Evolutionary conservation across 2,113 vertebrate genomes (phyloP).

Genomic region (Phaetusa simplex): DNA sequence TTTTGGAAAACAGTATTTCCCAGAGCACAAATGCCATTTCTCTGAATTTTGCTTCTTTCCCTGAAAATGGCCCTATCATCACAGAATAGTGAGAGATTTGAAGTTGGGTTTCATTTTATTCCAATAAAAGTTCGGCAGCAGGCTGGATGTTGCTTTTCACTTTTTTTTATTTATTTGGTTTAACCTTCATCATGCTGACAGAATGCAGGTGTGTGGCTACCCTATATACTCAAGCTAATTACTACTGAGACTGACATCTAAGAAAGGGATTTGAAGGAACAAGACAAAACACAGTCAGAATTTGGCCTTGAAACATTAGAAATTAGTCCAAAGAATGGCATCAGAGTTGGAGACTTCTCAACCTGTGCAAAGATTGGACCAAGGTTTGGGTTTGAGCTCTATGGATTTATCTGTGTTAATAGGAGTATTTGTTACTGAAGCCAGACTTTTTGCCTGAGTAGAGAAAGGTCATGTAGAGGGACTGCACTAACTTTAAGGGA

Average conservation of each 20-base stretch:
- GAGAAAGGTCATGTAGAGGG: not conserved
- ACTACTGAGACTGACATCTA: not conserved
- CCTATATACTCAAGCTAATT: not conserved
- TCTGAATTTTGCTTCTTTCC: conserved; percentile 47
- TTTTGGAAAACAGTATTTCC: conserved; percentile 66
- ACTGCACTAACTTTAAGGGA: not conserved
- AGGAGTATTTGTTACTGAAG: not conserved
- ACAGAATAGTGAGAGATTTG: not conserved
- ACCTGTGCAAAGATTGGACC: not conserved
- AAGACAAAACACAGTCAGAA: conserved; percentile 17
- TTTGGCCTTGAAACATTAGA: conserved; percentile 3
- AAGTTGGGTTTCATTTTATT: not conserved
- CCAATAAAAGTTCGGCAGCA: not conserved
- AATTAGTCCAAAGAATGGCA: not conserved
- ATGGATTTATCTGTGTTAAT: not conserved
- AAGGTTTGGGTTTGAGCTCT: not conserved
- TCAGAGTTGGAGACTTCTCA: not conserved
- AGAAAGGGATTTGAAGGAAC: conserved; percentile 8
- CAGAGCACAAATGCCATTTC: conserved; percentile 58
- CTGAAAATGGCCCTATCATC: conserved; percentile 38
- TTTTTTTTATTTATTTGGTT: not conserved
- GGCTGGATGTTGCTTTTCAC: not conserved
- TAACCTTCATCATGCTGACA: not conserved
- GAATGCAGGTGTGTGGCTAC: not conserved
- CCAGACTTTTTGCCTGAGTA: not conserved